Base-by-base conservation (phyloP, 2,888 invertebrate genomes). In the Koerneria pararmatus region DNA sequence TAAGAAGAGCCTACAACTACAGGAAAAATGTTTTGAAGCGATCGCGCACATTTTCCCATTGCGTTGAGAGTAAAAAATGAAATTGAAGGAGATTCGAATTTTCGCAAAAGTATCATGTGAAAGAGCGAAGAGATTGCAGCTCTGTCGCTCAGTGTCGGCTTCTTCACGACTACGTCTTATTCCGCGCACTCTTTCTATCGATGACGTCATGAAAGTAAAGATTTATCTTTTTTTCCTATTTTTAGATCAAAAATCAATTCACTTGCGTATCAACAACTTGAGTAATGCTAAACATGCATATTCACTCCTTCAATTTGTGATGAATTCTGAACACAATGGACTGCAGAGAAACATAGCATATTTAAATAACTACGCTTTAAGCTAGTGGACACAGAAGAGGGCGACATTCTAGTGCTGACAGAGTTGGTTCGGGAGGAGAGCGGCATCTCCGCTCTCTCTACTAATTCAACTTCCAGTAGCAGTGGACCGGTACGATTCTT, bases 181-280 rank as follows among this genome's bases (percentile, higher is more conserved):
- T 4, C 76, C 81, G 4, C 65, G 75, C 11, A 66, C 77, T 4
- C 60, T 77, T 1, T 81, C 80, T 1, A 74, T 82, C 22, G 80
- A 80, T 65, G 80, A 80, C 53, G 81, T 80, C 8, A 80, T 82
- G 80, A 63, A 72, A 37, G n/a, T n/a, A n/a, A n/a, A n/a, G n/a
- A n/a, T n/a, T n/a, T n/a, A n/a, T n/a, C n/a, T n/a, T n/a, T n/a
- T n/a, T n/a, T n/a, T n/a, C n/a, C n/a, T n/a, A n/a, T n/a, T n/a
- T n/a, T n/a, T n/a, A n/a, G n/a, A n/a, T n/a, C n/a, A n/a, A n/a
- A n/a, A n/a, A n/a, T n/a, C n/a, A n/a, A n/a, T n/a, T n/a, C n/a
- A n/a, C n/a, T n/a, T n/a, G n/a, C n/a, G n/a, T n/a, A n/a, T n/a
- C n/a, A n/a, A n/a, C n/a, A n/a, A n/a, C n/a, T n/a, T n/a, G n/a